Evolutionary conservation across 2,113 vertebrate species (phyloP).

Genomic region (Zonotrichia leucophrys): DNA sequence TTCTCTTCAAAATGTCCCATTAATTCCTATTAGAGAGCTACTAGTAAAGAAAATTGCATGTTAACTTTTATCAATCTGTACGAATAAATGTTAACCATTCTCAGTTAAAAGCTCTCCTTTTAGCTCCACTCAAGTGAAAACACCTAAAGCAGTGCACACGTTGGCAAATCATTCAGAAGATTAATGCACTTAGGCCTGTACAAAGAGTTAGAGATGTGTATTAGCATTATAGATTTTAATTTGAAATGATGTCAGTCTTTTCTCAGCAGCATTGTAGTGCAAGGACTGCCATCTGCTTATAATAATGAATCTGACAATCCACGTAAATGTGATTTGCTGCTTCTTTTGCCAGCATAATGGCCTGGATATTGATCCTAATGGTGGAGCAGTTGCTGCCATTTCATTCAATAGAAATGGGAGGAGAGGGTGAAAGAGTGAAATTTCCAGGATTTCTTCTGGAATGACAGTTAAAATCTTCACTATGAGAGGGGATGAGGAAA

Average conservation of each 20-base stretch:
- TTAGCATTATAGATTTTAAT: conserved; percentile 99
- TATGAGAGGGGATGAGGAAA: accelerated
- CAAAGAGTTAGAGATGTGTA: conserved; percentile 79
- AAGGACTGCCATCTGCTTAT: conserved; percentile 91
- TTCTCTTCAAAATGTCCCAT: conserved; percentile 68
- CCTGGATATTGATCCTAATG: conserved; percentile 88
- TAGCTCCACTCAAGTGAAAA: conserved; percentile 76
- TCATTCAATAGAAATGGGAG: conserved; percentile 77
- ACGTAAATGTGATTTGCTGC: conserved; percentile 89
- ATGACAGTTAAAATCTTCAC: not conserved
- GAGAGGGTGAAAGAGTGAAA: conserved; percentile 57
- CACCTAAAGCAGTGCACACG: conserved; percentile 56
- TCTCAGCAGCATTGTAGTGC: conserved; percentile 82
- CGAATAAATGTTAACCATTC: conserved; percentile 75
- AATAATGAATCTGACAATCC: conserved; percentile 93
- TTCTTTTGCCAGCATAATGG: conserved; percentile 88
- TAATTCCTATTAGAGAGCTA: conserved; percentile 72
- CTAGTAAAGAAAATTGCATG: conserved; percentile 76
- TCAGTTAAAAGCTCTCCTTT: conserved; percentile 72
- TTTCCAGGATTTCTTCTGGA: conserved; percentile 1
- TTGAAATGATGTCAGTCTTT: conserved; percentile 93
- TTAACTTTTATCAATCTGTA: conserved; percentile 77
- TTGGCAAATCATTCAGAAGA: conserved; percentile 76
- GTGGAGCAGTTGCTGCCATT: conserved; percentile 79
- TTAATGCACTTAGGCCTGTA: conserved; percentile 80